Conservation (phyloP, 2,113 vertebrate species). For the Ochotona curzoniae region DNA sequence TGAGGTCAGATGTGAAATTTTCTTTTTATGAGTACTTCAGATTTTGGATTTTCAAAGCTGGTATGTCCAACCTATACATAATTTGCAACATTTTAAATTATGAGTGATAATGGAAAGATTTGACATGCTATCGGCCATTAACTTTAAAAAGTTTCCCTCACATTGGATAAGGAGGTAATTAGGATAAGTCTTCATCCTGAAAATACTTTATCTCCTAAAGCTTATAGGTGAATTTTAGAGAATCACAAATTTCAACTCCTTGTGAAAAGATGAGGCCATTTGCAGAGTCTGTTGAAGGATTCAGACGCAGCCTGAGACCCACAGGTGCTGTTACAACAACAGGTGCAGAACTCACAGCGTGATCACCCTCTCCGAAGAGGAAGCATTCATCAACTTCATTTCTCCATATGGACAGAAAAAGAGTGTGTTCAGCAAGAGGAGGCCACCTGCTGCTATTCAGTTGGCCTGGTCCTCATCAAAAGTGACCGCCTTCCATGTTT, state of each 20-base stretch:
- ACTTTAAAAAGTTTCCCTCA: background rate
- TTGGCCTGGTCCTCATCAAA: background rate
- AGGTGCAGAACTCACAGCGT: background rate
- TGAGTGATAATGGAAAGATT: background rate
- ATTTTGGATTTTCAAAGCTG: background rate
- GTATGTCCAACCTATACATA: background rate
- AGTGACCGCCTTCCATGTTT: background rate
- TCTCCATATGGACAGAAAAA: background rate
- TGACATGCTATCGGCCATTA: background rate
- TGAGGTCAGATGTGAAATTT: background rate
- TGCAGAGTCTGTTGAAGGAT: background rate
- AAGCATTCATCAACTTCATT: background rate
- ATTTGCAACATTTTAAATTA: background rate
- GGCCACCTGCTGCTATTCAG: background rate
- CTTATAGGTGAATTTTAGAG: background rate
- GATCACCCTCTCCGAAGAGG: background rate
- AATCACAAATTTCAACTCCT: background rate
- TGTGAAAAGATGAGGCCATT: background rate
- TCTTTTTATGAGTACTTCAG: background rate
- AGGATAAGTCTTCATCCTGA: background rate
- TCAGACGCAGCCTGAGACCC: background rate
- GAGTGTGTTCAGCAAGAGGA: background rate
- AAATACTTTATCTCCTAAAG: slow-evolving; percentile 1
- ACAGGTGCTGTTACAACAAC: background rate
- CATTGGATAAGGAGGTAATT: background rate